Conservation (phyloP, 2,888 invertebrate genomes). For the Melikaiella ostensackeni region DNA sequence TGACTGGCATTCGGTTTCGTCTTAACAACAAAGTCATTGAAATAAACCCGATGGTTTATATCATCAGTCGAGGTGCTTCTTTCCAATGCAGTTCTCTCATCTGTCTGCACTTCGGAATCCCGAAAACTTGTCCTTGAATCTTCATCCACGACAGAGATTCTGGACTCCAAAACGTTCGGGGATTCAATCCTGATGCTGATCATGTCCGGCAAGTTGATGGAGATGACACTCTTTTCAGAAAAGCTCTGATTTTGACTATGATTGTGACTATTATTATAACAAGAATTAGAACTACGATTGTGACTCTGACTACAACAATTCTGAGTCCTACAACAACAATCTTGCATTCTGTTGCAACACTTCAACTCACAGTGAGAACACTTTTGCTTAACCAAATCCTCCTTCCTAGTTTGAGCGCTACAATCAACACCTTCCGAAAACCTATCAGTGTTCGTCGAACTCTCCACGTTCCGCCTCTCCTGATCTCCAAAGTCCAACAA, state of each 20-base stretch:
- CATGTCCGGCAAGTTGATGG: constrained; percentile 69
- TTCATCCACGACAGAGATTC: constrained; percentile 61
- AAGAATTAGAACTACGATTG: constrained; percentile 43
- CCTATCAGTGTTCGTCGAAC: constrained; percentile 63
- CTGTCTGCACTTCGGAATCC: constrained; percentile 65
- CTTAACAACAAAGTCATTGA: constrained; percentile 49
- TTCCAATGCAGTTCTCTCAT: constrained; percentile 48
- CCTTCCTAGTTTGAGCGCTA: constrained; percentile 55
- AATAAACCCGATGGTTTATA: constrained; percentile 39
- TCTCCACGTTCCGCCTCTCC: constrained; percentile 56
- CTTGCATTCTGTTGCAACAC: constrained; percentile 43
- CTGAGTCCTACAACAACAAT: constrained; percentile 41
- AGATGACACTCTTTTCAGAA: constrained; percentile 66
- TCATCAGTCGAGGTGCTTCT: constrained; percentile 52
- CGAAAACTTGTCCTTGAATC: constrained; percentile 42
- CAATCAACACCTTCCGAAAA: constrained; percentile 50
- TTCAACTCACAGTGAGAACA: constrained; percentile 1
- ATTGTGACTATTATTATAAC: not conserved
- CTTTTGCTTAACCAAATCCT: constrained; percentile 42
- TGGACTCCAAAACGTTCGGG: constrained; percentile 63
- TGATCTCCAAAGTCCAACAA: constrained; percentile 51
- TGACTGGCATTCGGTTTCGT: constrained; percentile 16
- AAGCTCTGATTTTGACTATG: not conserved
- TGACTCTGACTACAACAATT: constrained; percentile 38
- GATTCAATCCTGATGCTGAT: constrained; percentile 70